Conservation (phyloP, 1,140 invertebrate species). For the Papilio helenus region DNA sequence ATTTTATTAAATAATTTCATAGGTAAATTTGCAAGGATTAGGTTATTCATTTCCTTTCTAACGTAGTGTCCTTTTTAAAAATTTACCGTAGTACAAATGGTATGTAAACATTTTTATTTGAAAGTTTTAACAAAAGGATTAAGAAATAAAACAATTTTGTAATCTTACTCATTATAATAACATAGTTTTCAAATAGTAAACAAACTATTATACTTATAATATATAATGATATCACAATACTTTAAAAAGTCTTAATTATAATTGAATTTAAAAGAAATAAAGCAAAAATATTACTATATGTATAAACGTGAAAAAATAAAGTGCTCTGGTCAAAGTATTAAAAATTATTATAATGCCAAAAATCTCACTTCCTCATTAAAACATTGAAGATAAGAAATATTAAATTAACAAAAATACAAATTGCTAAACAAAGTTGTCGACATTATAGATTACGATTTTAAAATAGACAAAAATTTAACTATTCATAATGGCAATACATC, state of each 20-base stretch:
- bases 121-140: conserved; percentile 1
- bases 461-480: neutral
- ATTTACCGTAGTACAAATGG: neutral
- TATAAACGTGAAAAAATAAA: conserved; percentile 6
- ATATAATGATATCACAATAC: conserved; percentile 78
- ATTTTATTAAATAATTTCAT: too few species aligned
- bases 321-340: conserved; percentile 1
- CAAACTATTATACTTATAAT: conserved; percentile 64
- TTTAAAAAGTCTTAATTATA: conserved; percentile 66
- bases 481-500: conserved; percentile 7
- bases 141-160: conserved; percentile 63
- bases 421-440: neutral
- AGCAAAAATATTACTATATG: neutral
- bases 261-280: conserved; percentile 42
- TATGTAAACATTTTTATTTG: too few species aligned
- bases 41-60: too few species aligned
- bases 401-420: neutral
- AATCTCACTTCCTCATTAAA: neutral
- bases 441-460: neutral
- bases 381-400: neutral
- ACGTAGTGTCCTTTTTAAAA: conserved; percentile 26
- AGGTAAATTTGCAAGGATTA: too few species aligned
- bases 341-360: conserved; percentile 7
- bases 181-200: conserved; percentile 63
- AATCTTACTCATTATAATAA: conserved; percentile 69